A percentile compares a stretch with the other conserved stretches of the same genome.
These are phyloP conservation scores for Bacillus rossius DNA, from an alignment of 1,140 invertebrate genomes.

Conservation along the genomic window DNA sequence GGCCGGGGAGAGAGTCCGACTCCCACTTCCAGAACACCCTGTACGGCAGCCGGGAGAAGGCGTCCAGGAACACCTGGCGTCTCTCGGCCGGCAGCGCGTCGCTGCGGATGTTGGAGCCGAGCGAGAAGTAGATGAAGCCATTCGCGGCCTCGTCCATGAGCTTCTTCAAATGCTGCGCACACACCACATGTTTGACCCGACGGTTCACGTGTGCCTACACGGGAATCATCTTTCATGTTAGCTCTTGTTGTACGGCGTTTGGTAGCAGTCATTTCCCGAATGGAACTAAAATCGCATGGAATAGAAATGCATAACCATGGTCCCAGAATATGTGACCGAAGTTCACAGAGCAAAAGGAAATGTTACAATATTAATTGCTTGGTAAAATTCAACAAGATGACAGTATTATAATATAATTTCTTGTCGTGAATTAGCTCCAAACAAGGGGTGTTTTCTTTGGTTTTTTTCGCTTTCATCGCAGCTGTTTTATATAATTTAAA, in stretches of 20 bases:
- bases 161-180: slow-evolving; percentile 23
- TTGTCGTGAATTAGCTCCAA: too few relatives aligned
- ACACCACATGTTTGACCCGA: background rate
- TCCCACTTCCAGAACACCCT: slow-evolving; percentile 40
- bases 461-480: too few relatives aligned
- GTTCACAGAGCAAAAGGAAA: slow-evolving; percentile 17
- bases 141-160: slow-evolving; percentile 34
- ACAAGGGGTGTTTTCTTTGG: too few relatives aligned
- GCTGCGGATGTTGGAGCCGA: slow-evolving; percentile 50
- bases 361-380: too few relatives aligned
- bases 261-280: too few relatives aligned
- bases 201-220: too few relatives aligned
- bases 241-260: too few relatives aligned
- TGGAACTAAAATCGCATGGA: too few relatives aligned
- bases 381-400: too few relatives aligned
- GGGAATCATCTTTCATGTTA: slow-evolving; percentile 6
- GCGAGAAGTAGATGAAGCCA: slow-evolving; percentile 53
- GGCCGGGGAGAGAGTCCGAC: slow-evolving; percentile 16
- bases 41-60: slow-evolving; percentile 50
- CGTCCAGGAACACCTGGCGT: slow-evolving; percentile 45
- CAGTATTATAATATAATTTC: too few relatives aligned
- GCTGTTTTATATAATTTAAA: too few relatives aligned
- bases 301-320: too few relatives aligned
- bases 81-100: slow-evolving; percentile 46
- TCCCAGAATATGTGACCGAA: background rate